Percentiles rank a stretch among this genome's conserved stretches.
Conservation (phyloP, 1,140 invertebrate genomes). For the Aphelenchoides fujianensis region DNA sequence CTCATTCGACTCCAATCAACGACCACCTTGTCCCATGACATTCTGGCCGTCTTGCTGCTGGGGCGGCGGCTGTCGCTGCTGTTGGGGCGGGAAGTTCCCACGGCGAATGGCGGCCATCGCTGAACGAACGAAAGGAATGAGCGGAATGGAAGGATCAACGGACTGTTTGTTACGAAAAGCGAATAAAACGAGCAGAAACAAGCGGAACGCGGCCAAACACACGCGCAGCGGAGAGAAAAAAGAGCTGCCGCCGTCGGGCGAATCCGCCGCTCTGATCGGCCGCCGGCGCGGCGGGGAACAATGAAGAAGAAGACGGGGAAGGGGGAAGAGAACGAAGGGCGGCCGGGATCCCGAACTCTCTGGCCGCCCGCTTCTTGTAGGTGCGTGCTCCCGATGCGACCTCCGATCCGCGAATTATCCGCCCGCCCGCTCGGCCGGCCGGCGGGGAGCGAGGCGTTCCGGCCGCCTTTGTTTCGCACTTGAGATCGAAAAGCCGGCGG, state of each 20-base stretch:
- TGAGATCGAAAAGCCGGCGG: too few species aligned
- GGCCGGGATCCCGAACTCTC: not conserved
- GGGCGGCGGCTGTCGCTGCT: not conserved
- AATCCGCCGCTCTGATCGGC: not conserved
- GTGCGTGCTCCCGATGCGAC: not conserved
- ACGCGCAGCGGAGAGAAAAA: not conserved
- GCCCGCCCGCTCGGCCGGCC: too few species aligned
- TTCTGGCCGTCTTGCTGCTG: not conserved
- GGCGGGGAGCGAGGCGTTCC: not conserved
- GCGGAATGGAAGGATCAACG: too few species aligned
- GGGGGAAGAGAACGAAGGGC: not conserved
- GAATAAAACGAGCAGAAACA: not conserved
- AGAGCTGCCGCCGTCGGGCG: not conserved
- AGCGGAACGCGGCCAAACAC: not conserved
- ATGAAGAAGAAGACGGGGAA: not conserved
- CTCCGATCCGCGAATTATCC: conserved; percentile 2
- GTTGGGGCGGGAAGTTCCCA: conserved; percentile 35
- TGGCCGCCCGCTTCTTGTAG: too few species aligned
- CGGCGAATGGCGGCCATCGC: conserved; percentile 30
- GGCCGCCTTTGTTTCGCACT: not conserved
- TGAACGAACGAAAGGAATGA: too few species aligned
- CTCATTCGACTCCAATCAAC: not conserved
- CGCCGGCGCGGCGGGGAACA: too few species aligned
- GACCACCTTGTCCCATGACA: conserved; percentile 11
- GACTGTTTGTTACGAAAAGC: not conserved